Evolutionary conservation across 2,888 invertebrate genomes (phyloP).

Genomic region (Bombylius discolor): DNA sequence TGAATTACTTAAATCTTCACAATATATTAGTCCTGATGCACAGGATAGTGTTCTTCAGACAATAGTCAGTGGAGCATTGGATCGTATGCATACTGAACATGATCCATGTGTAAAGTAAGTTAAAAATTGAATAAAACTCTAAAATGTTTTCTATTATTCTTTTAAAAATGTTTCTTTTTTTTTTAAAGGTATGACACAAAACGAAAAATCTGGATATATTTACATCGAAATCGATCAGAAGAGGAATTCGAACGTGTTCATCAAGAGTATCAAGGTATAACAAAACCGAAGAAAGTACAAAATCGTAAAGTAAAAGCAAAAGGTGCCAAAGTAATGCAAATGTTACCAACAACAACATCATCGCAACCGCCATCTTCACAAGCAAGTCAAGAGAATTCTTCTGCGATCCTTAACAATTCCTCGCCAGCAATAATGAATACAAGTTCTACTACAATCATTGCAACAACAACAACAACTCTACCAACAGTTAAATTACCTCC

Average conservation of each 20-base stretch:
- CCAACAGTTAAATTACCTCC: neutral
- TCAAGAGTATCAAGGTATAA: slow-evolving; percentile 50
- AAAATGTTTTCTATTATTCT: neutral
- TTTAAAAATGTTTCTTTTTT: neutral
- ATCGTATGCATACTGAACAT: slow-evolving; percentile 72
- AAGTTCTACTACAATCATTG: neutral
- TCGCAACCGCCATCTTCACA: neutral
- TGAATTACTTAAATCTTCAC: slow-evolving; percentile 67
- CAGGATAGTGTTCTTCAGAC: slow-evolving; percentile 44
- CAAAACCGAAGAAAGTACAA: slow-evolving; percentile 40
- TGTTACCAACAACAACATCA: neutral
- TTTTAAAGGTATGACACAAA: slow-evolving; percentile 59
- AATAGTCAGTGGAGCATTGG: slow-evolving; percentile 80
- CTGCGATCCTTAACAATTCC: neutral
- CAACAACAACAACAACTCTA: neutral
- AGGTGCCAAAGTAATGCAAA: neutral
- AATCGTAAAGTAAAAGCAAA: slow-evolving; percentile 23
- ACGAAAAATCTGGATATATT: slow-evolving; percentile 89
- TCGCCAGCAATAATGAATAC: neutral
- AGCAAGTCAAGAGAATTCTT: no score
- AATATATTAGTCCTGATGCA: slow-evolving; percentile 43
- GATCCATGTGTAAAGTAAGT: slow-evolving; percentile 74
- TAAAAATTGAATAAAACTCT: no score
- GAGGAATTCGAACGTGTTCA: slow-evolving; percentile 53
- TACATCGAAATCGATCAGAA: slow-evolving; percentile 59